Evolutionary conservation across 1,140 invertebrate species (phyloP).

Genomic region (Drosophila obscura): DNA sequence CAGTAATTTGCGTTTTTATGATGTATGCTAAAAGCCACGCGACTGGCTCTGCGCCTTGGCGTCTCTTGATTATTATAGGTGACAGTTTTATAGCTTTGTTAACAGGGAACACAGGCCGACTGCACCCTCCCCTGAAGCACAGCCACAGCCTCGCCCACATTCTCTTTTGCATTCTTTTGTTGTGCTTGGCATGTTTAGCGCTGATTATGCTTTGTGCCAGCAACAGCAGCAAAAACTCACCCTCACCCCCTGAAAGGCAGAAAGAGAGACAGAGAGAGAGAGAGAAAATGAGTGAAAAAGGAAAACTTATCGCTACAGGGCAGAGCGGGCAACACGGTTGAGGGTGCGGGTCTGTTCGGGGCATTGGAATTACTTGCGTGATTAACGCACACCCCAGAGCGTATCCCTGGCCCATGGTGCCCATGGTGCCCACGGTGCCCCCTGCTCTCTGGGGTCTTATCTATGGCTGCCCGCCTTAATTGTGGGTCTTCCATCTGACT

Average conservation of each 20-base stretch:
- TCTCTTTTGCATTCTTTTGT: constrained; percentile 49
- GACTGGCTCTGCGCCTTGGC: constrained; percentile 28
- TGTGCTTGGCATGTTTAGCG: constrained; percentile 78
- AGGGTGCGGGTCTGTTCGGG: constrained; percentile 24
- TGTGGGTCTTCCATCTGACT: constrained; percentile 78
- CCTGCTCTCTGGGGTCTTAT: constrained; percentile 52
- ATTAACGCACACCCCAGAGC: constrained; percentile 77
- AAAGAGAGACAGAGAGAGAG: not conserved
- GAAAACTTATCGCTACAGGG: constrained; percentile 63
- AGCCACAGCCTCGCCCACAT: not conserved
- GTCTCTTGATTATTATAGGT: constrained; percentile 58
- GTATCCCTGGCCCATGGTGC: constrained; percentile 28
- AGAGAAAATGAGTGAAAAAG: not conserved
- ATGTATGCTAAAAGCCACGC: constrained; percentile 53
- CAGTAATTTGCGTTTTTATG: constrained; percentile 31
- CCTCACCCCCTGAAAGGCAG: constrained; percentile 19
- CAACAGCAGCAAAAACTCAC: constrained; percentile 56
- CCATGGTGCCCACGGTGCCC: not conserved
- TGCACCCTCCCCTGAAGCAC: constrained; percentile 4
- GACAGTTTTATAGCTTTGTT: constrained; percentile 82
- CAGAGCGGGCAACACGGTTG: not conserved
- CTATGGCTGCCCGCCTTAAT: constrained; percentile 80
- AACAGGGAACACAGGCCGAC: constrained; percentile 45
- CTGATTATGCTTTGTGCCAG: constrained; percentile 74
- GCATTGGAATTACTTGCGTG: constrained; percentile 81